phyloP scores from a whole-genome alignment of 2,888 invertebrate species.

The Dolomedes plantarius region DNA sequence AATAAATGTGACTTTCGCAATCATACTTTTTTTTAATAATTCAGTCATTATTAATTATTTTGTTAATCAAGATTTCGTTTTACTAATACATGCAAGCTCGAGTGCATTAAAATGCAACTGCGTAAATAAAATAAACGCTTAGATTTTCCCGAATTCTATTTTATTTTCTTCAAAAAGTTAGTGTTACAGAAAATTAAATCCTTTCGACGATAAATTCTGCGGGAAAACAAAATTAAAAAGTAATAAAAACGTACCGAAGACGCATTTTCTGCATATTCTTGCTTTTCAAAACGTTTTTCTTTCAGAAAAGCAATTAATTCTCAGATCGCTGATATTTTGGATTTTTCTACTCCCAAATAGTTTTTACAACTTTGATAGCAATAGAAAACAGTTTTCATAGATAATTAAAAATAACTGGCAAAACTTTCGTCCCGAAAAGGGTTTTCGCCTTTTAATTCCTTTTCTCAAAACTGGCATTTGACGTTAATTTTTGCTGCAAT shows the following conservation, averaged over 20 bases:
- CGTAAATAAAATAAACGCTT: neutral
- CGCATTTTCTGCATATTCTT: neutral
- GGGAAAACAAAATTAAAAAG: neutral
- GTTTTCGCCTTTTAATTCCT: neutral
- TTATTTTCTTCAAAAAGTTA: neutral
- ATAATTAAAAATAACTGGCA: neutral
- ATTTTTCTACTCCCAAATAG: neutral
- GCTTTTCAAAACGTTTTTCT: neutral
- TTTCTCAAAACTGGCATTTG: neutral
- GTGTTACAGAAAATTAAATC: neutral
- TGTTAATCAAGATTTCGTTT: too few relatives aligned
- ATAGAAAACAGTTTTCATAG: neutral
- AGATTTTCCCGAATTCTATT: neutral
- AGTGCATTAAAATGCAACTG: too few relatives aligned
- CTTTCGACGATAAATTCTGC: neutral
- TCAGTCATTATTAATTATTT: too few relatives aligned
- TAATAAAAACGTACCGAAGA: constrained; percentile 15
- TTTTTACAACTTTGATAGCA: neutral
- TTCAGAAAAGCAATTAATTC: neutral
- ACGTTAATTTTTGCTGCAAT: neutral
- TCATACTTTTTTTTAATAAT: too few relatives aligned
- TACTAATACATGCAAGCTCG: too few relatives aligned
- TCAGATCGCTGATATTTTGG: neutral
- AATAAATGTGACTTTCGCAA: too few relatives aligned
- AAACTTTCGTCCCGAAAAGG: neutral